Evolutionary conservation across 2,113 vertebrate genomes (phyloP).

Genomic region (Pachyramphus minor): DNA sequence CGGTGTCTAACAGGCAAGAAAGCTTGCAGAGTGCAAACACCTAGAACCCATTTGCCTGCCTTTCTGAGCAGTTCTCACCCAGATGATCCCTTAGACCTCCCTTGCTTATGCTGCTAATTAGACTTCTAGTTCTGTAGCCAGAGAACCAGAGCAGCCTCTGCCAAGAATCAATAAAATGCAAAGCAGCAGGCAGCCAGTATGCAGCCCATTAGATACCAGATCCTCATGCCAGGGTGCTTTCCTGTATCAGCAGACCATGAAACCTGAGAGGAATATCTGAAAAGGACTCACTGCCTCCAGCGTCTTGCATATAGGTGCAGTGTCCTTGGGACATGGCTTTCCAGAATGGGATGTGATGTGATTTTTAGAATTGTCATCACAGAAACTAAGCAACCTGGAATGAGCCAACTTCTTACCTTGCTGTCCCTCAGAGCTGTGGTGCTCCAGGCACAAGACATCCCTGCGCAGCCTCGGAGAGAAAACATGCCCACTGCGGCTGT

Average conservation of each 20-base stretch:
- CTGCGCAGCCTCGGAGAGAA: neutral
- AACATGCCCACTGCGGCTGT: neutral
- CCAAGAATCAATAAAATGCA: neutral
- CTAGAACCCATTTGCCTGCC: rapidly evolving
- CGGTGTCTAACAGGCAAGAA: neutral
- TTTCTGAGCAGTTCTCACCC: neutral
- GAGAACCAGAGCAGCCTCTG: neutral
- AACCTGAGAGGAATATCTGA: neutral
- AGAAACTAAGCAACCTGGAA: neutral
- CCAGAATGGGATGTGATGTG: neutral
- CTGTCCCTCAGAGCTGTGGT: neutral
- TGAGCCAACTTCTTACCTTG: neutral
- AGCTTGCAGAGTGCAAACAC: neutral
- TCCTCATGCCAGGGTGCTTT: neutral
- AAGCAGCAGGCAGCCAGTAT: neutral
- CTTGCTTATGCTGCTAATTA: neutral
- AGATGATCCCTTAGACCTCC: neutral
- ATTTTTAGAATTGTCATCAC: neutral
- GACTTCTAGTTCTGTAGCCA: neutral
- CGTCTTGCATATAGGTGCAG: neutral
- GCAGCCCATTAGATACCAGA: neutral
- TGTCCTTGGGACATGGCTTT: neutral
- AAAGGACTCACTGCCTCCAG: neutral
- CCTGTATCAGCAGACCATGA: neutral
- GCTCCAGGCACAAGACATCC: neutral